phyloP scores from a whole-genome alignment of 2,113 vertebrate species.

The Corythoichthys haematopterus region DNA sequence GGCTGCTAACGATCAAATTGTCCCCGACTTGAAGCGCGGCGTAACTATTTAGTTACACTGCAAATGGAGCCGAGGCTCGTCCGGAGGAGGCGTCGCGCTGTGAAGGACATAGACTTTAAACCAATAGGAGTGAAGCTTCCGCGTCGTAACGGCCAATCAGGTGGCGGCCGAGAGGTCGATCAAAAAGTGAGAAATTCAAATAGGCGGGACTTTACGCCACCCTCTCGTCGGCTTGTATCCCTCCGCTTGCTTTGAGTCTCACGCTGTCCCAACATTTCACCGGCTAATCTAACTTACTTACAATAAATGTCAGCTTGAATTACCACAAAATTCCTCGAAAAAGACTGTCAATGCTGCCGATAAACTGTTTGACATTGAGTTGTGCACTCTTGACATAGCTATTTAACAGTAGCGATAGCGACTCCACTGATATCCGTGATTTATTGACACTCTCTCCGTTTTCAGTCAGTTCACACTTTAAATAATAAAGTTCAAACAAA shows the following conservation, averaged over 20 bases:
- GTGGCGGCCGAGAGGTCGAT: slow-evolving; percentile 27
- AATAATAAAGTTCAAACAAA: background rate
- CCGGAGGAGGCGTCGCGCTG: slow-evolving; percentile 57
- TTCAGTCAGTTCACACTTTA: background rate
- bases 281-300: background rate
- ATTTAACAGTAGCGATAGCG: background rate
- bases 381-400: too few species aligned
- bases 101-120: slow-evolving; percentile 45
- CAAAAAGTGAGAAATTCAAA: slow-evolving; percentile 47
- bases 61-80: slow-evolving; percentile 73
- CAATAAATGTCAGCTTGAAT: background rate
- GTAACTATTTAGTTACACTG: slow-evolving; percentile 72
- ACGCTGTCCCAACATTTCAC: background rate
- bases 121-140: slow-evolving; percentile 53
- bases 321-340: background rate
- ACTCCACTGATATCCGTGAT: background rate
- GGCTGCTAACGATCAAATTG: slow-evolving; percentile 42
- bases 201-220: slow-evolving; percentile 58
- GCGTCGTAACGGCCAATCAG: slow-evolving; percentile 50
- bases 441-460: background rate
- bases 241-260: slow-evolving; percentile 56
- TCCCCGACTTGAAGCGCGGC: slow-evolving; percentile 51
- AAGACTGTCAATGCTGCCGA: background rate
- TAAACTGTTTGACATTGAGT: background rate
- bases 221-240: slow-evolving; percentile 68